A percentile compares a stretch with the other conserved stretches of the same genome.
Conservation (phyloP, 2,797 vertebrate species). For the Falco biarmicus region DNA sequence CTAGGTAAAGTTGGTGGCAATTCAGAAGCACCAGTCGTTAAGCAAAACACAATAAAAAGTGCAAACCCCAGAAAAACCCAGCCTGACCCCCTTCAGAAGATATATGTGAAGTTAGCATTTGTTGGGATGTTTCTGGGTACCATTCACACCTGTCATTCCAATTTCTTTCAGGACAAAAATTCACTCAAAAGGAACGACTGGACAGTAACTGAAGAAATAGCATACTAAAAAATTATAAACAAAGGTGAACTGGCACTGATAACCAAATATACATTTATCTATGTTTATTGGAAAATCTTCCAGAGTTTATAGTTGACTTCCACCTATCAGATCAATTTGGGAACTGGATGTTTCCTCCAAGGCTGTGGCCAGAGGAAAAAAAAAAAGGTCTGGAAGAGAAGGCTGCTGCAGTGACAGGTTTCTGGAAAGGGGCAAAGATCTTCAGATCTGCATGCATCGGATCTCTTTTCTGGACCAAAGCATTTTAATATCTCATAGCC, state of each 20-base stretch:
- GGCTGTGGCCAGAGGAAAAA: not conserved
- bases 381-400: not conserved
- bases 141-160: not conserved
- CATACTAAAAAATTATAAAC: not conserved
- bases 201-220: not conserved
- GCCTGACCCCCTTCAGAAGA: not conserved
- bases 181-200: not conserved
- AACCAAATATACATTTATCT: not conserved
- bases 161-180: not conserved
- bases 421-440: not conserved
- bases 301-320: not conserved
- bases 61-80: not conserved
- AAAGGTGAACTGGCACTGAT: not conserved
- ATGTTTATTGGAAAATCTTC: not conserved
- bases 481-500: not conserved
- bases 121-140: not conserved
- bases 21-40: not conserved
- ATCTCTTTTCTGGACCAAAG: not conserved
- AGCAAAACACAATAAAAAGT: not conserved
- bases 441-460: not conserved
- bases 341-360: not conserved
- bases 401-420: not conserved
- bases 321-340: not conserved
- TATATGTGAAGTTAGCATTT: not conserved
- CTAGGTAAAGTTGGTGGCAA: not conserved